Percentiles rank a stretch among this genome's conserved stretches.
Evolutionary conservation across 1,140 invertebrate species (phyloP).

Genomic region (Nephotettix cincticeps): DNA sequence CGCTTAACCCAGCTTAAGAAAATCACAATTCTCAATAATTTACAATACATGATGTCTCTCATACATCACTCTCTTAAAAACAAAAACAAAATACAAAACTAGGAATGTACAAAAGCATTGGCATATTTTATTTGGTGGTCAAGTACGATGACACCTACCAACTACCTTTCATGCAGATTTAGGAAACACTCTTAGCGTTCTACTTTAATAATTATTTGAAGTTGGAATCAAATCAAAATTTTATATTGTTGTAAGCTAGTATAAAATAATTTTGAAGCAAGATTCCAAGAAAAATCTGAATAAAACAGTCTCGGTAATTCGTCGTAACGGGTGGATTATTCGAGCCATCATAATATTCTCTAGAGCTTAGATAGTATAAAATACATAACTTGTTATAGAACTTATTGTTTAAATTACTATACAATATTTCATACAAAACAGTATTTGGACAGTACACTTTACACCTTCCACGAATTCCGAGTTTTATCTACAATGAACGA

Average conservation of each 20-base stretch:
- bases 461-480: not conserved
- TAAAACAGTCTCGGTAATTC: not conserved
- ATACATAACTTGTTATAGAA: not conserved
- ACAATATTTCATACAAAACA: slow-evolving; percentile 17
- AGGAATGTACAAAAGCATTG: slow-evolving; percentile 21
- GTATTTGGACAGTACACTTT: slow-evolving; percentile 1
- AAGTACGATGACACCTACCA: not conserved
- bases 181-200: not conserved
- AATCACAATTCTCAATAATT: not conserved
- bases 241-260: not conserved
- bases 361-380: not conserved
- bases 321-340: not conserved
- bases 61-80: not conserved
- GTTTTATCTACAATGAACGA: slow-evolving; percentile 11
- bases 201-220: not conserved
- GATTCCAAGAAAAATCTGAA: not conserved
- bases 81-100: not conserved
- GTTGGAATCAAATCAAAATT: not conserved
- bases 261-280: not conserved
- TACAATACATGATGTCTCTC: not conserved
- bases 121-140: not conserved
- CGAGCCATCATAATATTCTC: not conserved
- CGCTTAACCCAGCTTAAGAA: not conserved
- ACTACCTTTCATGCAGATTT: not conserved
- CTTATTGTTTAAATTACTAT: not conserved